Percentiles rank a stretch among this genome's conserved stretches.
These are phyloP conservation scores for Leptopilina boulardi DNA, from an alignment of 1,140 invertebrate genomes.

Conservation along the genomic window DNA sequence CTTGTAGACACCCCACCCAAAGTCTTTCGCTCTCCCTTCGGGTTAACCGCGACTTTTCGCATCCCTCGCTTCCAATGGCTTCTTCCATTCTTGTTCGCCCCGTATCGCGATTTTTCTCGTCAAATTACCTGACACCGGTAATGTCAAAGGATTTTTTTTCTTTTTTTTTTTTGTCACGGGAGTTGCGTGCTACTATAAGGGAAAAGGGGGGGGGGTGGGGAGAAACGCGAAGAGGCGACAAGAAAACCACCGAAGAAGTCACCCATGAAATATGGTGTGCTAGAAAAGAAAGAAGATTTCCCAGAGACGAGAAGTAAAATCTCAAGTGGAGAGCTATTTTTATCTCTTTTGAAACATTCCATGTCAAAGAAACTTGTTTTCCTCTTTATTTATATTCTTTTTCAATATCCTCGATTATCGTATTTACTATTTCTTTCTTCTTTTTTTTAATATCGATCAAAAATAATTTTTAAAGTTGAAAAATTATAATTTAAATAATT, in stretches of 20 bases:
- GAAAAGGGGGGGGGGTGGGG: no score
- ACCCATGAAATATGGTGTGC: constrained; percentile 32
- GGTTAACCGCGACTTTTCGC: constrained; percentile 33
- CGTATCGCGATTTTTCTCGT: constrained; percentile 32
- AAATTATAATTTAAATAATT: no score
- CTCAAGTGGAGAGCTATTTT: constrained; percentile 5
- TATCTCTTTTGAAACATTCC: neutral
- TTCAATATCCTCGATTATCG: neutral
- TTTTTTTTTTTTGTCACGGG: constrained; percentile 9
- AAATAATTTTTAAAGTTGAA: no score
- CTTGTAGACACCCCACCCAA: constrained; percentile 26
- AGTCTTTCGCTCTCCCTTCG: constrained; percentile 30
- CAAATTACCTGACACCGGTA: constrained; percentile 31
- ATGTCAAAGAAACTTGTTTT: neutral
- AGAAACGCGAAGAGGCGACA: constrained; percentile 24
- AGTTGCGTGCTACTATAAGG: constrained; percentile 20
- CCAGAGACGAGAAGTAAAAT: constrained; percentile 13
- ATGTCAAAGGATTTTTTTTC: constrained; percentile 28
- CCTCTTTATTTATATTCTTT: neutral
- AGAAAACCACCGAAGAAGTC: constrained; percentile 30
- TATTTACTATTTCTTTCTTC: no score
- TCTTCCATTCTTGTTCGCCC: constrained; percentile 23
- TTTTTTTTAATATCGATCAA: no score
- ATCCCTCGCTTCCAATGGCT: constrained; percentile 21
- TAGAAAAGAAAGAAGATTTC: constrained; percentile 27